These are phyloP conservation scores for Melanchra persicariae DNA, from an alignment of 2,888 invertebrate species.

Conservation along the genomic window DNA sequence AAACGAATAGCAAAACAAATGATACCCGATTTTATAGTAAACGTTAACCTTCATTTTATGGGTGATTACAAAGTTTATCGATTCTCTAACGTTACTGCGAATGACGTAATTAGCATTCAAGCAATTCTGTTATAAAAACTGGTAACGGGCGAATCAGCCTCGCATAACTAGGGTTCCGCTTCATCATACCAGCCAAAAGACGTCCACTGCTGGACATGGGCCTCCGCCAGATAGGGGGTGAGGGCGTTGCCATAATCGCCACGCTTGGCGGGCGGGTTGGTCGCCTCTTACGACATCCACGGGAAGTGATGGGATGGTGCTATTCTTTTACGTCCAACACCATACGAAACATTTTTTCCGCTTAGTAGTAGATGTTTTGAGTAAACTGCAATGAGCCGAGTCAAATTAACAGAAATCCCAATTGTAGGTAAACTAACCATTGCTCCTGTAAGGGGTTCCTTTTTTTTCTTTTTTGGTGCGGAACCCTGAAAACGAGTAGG, in stretches of 20 bases:
- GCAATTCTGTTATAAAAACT: background rate
- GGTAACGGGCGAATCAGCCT: background rate
- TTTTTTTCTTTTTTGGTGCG: background rate
- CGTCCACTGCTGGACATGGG: too few species aligned
- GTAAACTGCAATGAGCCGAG: background rate
- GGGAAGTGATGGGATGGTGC: too few species aligned
- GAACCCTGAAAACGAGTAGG: constrained; percentile 17
- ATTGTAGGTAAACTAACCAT: background rate
- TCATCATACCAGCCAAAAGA: too few species aligned
- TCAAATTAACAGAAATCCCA: background rate
- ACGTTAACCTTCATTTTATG: constrained; percentile 68
- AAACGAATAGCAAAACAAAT: constrained; percentile 27
- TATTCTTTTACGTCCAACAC: too few species aligned
- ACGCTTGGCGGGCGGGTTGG: too few species aligned
- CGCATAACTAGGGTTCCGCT: background rate
- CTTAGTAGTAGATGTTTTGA: too few species aligned
- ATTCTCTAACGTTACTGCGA: constrained; percentile 50
- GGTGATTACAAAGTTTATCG: constrained; percentile 67
- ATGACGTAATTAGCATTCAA: constrained; percentile 46
- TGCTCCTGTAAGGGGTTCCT: too few species aligned
- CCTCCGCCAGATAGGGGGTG: too few species aligned
- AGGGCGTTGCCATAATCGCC: too few species aligned
- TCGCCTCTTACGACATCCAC: too few species aligned
- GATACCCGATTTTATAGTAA: constrained; percentile 31
- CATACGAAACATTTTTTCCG: too few species aligned